These are phyloP conservation scores for Tribolium castaneum DNA, from an alignment of 1,140 invertebrate genomes.

Conservation along the genomic window DNA sequence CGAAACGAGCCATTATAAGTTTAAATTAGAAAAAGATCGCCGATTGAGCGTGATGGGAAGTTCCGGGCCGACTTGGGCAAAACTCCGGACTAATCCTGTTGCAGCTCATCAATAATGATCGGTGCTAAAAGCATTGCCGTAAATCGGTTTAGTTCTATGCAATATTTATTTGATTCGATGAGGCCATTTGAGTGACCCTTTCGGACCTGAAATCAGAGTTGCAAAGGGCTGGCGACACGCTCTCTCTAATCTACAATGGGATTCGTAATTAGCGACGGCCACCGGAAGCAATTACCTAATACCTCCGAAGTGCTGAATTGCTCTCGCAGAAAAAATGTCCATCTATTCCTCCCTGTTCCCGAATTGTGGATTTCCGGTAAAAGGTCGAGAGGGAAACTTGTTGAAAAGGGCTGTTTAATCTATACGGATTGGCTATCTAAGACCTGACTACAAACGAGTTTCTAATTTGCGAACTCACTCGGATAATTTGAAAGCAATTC, in stretches of 20 bases:
- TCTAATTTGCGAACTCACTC: slow-evolving; percentile 22
- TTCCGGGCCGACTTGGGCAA: background rate
- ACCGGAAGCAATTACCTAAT: slow-evolving; percentile 27
- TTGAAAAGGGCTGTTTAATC: slow-evolving; percentile 28
- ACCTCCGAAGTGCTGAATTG: slow-evolving; percentile 8
- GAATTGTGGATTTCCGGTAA: slow-evolving; percentile 2
- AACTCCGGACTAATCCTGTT: slow-evolving; percentile 45
- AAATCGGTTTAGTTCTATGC: slow-evolving; percentile 52
- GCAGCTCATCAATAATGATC: slow-evolving; percentile 49
- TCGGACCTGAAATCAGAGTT: slow-evolving; percentile 13
- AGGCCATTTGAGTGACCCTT: slow-evolving; percentile 41
- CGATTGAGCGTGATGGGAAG: slow-evolving; percentile 9
- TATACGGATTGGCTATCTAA: slow-evolving; percentile 33
- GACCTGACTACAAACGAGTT: slow-evolving; percentile 34
- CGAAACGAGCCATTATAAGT: slow-evolving; percentile 50
- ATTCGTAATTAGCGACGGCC: slow-evolving; percentile 29
- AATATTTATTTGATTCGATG: slow-evolving; percentile 48
- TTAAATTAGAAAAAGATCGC: slow-evolving; percentile 49
- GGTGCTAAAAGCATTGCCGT: slow-evolving; percentile 48
- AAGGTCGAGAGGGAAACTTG: slow-evolving; percentile 14
- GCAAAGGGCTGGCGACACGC: background rate
- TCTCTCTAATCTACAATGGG: slow-evolving; percentile 34
- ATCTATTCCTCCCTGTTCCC: background rate
- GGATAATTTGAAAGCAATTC: slow-evolving; percentile 43
- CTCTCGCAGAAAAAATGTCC: slow-evolving; percentile 6